These are phyloP conservation scores for Keiferia lycopersicella DNA, from an alignment of 2,888 invertebrate genomes.

Conservation along the genomic window DNA sequence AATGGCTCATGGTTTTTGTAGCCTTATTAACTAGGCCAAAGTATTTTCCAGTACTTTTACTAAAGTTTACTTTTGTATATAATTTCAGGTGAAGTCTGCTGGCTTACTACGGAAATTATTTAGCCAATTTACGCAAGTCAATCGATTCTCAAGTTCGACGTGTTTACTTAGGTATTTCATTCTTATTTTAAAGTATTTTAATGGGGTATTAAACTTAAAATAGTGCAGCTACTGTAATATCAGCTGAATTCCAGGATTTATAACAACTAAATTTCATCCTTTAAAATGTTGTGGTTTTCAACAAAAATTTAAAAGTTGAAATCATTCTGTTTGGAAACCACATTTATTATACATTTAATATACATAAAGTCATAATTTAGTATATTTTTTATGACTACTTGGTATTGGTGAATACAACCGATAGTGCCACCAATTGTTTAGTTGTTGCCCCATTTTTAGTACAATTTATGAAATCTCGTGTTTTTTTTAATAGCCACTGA, in stretches of 20 bases:
- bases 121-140: not conserved
- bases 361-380: too few species aligned
- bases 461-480: constrained; percentile 6
- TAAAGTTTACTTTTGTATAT: not conserved
- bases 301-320: too few species aligned
- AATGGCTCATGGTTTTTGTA: not conserved
- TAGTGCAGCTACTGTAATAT: not conserved
- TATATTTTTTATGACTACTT: not conserved
- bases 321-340: too few species aligned
- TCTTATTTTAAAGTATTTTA: not conserved
- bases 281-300: too few species aligned
- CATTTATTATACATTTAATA: too few species aligned
- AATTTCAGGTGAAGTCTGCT: constrained; percentile 4
- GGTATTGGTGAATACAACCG: too few species aligned
- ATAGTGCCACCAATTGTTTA: not conserved
- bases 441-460: not conserved
- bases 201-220: not conserved
- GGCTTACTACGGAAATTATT: not conserved
- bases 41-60: not conserved
- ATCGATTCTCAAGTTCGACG: not conserved
- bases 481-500: constrained; percentile 10
- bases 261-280: too few species aligned
- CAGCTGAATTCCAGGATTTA: too few species aligned
- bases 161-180: not conserved
- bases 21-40: not conserved